phyloP scores from a whole-genome alignment of 2,888 invertebrate genomes.

The Sisyra terminalis region DNA sequence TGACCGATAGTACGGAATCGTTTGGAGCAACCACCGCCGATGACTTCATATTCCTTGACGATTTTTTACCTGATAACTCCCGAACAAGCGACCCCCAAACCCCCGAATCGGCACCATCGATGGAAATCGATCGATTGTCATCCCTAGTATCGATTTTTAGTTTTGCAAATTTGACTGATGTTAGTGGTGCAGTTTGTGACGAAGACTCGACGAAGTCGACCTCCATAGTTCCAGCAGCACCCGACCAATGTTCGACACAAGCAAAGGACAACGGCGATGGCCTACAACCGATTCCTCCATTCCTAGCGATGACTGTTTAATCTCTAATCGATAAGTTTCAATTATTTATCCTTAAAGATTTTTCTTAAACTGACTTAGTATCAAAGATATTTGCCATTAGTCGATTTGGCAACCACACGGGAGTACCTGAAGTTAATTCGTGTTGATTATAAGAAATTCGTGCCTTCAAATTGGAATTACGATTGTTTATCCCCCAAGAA shows the following conservation, averaged over 20 bases:
- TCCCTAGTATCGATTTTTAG: conserved; percentile 40
- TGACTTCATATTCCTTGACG: conserved; percentile 29
- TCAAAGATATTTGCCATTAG: conserved; percentile 1
- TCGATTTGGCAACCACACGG: conserved; percentile 3
- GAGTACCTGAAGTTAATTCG: conserved; percentile 5
- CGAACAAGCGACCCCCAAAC: conserved; percentile 8
- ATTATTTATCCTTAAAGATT: not conserved
- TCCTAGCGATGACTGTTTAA: conserved; percentile 37
- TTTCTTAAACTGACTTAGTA: not conserved
- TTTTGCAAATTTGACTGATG: conserved; percentile 19
- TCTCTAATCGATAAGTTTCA: not conserved
- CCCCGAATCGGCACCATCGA: conserved; percentile 21
- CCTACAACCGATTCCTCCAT: conserved; percentile 30
- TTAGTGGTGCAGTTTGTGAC: conserved; percentile 9
- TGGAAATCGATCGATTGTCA: conserved; percentile 41
- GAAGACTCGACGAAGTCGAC: not conserved
- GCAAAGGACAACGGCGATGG: conserved; percentile 30
- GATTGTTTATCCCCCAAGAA: no score
- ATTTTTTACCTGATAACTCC: conserved; percentile 22
- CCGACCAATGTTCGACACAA: conserved; percentile 35
- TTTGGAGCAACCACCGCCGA: conserved; percentile 16
- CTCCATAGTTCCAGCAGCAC: conserved; percentile 30
- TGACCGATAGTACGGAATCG: conserved; percentile 9
- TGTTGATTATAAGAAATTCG: conserved; percentile 1
- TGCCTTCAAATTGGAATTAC: conserved; percentile 3